These are phyloP conservation scores for Eristalinus aeneus DNA, from an alignment of 2,888 invertebrate genomes.

Conservation along the genomic window DNA sequence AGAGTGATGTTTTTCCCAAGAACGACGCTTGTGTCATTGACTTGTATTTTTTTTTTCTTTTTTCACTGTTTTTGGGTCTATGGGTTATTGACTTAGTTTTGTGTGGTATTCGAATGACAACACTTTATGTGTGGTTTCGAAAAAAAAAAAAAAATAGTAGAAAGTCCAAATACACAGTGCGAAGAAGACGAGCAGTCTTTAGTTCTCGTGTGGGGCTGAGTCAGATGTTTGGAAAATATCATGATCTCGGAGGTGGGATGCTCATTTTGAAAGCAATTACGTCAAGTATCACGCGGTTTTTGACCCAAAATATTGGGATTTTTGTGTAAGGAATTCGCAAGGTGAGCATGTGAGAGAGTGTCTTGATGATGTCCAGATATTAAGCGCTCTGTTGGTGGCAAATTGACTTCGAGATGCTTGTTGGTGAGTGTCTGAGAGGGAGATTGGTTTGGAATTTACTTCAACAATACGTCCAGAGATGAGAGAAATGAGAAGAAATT, in stretches of 20 bases:
- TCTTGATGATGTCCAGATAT: conserved; percentile 1
- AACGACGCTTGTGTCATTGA: conserved; percentile 43
- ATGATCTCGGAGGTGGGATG: background rate
- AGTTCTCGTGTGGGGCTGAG: conserved; percentile 13
- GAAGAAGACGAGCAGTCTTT: conserved; percentile 5
- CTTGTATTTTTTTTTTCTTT: conserved; percentile 18
- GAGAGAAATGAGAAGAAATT: too few species aligned
- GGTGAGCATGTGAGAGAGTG: background rate
- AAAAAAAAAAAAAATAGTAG: background rate
- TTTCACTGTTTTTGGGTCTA: background rate
- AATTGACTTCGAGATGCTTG: background rate
- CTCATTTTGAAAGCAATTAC: conserved; percentile 31
- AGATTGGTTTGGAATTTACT: background rate
- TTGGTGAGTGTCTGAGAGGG: background rate
- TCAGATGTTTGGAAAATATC: conserved; percentile 41
- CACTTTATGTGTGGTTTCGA: background rate
- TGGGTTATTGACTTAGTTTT: conserved; percentile 3
- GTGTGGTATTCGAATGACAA: background rate
- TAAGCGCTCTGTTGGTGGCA: background rate
- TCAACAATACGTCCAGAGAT: background rate
- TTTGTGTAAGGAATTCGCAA: background rate
- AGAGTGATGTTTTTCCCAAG: conserved; percentile 25
- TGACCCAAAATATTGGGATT: conserved; percentile 40
- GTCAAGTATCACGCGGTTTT: conserved; percentile 60
- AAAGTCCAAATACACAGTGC: conserved; percentile 22